Conservation (phyloP, 2,113 vertebrate species). For the Laterallus jamaicensis region DNA sequence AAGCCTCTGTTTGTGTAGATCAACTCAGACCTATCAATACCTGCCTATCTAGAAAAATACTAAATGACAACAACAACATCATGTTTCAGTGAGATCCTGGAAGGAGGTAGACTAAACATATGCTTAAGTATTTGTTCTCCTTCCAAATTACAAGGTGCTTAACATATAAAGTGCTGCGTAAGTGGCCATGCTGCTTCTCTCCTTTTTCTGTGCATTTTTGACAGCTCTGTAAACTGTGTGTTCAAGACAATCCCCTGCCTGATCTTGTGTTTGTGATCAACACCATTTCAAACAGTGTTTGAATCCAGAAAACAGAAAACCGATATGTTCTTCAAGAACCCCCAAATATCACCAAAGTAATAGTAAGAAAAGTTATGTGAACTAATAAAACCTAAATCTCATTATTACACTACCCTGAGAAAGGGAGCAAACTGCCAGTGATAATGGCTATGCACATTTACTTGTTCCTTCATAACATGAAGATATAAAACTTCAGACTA, state of each 20-base stretch:
- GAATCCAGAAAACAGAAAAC: not conserved
- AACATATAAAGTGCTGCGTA: conserved; percentile 36
- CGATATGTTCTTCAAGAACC: not conserved
- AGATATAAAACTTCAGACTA: conserved; percentile 33
- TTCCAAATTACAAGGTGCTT: conserved; percentile 29
- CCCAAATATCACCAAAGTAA: not conserved
- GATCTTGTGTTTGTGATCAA: not conserved
- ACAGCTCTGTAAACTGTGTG: not conserved
- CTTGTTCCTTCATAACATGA: conserved; percentile 32
- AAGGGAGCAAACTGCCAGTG: conserved; percentile 6
- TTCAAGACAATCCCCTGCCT: not conserved
- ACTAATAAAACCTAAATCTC: conserved; percentile 9
- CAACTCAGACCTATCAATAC: not conserved
- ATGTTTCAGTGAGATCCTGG: not conserved
- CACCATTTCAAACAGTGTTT: not conserved
- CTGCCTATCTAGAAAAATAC: not conserved
- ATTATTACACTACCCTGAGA: conserved; percentile 18
- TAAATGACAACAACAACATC: not conserved
- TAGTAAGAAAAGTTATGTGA: not conserved
- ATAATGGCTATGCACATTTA: not conserved
- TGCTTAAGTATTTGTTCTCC: not conserved
- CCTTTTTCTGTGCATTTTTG: not conserved
- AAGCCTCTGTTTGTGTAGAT: not conserved
- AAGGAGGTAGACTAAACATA: not conserved
- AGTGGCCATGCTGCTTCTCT: not conserved